Conservation (phyloP, 2,797 vertebrate species). For the Pseudopleuronectes americanus region DNA sequence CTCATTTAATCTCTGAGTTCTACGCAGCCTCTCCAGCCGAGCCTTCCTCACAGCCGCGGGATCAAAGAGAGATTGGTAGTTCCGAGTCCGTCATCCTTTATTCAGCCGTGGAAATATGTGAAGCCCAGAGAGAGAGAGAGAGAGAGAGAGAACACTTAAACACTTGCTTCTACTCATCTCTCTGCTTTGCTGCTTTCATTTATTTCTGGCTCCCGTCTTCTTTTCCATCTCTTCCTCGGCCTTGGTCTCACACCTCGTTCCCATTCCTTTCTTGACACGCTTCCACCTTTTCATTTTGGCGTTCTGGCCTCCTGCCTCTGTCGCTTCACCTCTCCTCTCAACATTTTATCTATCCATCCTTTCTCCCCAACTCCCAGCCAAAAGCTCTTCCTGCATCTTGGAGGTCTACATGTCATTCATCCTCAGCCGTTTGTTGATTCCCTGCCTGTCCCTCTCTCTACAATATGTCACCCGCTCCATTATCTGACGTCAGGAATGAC, state of each 20-base stretch:
- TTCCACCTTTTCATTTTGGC: slow-evolving; percentile 54
- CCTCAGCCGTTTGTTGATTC: slow-evolving; percentile 25
- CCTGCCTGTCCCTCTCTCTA: slow-evolving; percentile 4
- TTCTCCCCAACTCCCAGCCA: slow-evolving; percentile 27
- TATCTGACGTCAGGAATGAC: slow-evolving; percentile 20
- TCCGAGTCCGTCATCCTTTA: slow-evolving; percentile 72
- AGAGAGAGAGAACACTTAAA: background rate
- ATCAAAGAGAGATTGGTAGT: slow-evolving; percentile 74
- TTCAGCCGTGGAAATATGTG: slow-evolving; percentile 64
- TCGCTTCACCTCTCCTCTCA: slow-evolving; percentile 23
- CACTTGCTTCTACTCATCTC: slow-evolving; percentile 62
- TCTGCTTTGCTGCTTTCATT: slow-evolving; percentile 62
- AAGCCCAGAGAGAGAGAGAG: slow-evolving; percentile 27
- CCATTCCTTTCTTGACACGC: slow-evolving; percentile 38
- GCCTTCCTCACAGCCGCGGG: slow-evolving; percentile 61
- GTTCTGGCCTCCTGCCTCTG: slow-evolving; percentile 47
- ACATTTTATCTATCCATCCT: slow-evolving; percentile 34
- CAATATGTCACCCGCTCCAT: slow-evolving; percentile 17
- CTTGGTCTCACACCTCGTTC: slow-evolving; percentile 47
- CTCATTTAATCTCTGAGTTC: slow-evolving; percentile 66
- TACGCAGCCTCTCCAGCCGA: slow-evolving; percentile 37
- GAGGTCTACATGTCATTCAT: slow-evolving; percentile 49
- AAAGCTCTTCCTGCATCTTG: slow-evolving; percentile 32
- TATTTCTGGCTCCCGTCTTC: slow-evolving; percentile 44
- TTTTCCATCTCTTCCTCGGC: slow-evolving; percentile 42